phyloP scores from a whole-genome alignment of 2,113 vertebrate species.

The Nothoprocta perdicaria region DNA sequence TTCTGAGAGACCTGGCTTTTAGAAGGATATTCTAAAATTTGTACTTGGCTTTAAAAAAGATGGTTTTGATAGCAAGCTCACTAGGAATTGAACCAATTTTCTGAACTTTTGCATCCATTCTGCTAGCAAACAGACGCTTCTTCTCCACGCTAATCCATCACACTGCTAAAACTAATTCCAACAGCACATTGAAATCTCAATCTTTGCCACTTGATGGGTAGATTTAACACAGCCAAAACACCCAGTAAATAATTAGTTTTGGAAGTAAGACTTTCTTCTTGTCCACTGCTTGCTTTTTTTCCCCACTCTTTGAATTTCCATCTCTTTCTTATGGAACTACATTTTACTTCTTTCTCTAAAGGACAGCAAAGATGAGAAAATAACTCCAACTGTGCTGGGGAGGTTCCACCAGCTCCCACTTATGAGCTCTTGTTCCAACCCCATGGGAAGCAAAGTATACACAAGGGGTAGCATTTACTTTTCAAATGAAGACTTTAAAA shows the following conservation, averaged over 20 bases:
- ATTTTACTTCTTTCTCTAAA: conserved; percentile 3
- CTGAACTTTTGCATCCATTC: background rate
- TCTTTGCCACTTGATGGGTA: background rate
- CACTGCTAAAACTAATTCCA: conserved; percentile 7
- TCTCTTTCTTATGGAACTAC: background rate
- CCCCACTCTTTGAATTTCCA: background rate
- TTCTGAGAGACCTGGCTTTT: background rate
- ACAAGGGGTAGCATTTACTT: background rate
- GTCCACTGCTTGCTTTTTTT: background rate
- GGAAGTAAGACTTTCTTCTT: background rate
- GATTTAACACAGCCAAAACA: background rate
- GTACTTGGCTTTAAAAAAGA: background rate
- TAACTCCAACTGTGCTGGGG: background rate
- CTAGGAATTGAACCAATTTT: background rate
- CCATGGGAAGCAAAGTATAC: background rate
- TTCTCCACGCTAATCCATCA: background rate
- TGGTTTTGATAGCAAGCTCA: conserved; percentile 3
- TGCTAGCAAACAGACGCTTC: conserved; percentile 14
- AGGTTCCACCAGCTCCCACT: background rate
- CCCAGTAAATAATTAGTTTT: background rate
- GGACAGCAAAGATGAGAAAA: background rate
- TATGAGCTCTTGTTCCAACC: background rate
- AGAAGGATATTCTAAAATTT: background rate
- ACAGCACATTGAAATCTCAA: conserved; percentile 11
- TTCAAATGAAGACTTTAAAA: conserved; percentile 21